A percentile compares a stretch with the other conserved stretches of the same genome.
Evolutionary conservation across 1,140 invertebrate genomes (phyloP).

Genomic region (Drosophila kepulauana): DNA sequence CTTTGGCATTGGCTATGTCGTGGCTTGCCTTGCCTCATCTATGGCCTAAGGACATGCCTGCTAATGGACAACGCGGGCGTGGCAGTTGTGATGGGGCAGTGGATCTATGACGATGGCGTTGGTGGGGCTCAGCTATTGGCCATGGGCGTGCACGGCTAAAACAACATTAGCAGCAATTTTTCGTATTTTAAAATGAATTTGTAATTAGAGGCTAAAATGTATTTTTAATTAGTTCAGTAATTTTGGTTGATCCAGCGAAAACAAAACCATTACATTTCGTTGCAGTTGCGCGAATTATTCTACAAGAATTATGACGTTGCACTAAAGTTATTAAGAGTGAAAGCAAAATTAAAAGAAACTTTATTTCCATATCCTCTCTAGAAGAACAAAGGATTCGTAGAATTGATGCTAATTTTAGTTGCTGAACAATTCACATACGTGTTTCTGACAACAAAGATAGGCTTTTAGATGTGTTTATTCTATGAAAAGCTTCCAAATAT

Average conservation of each 20-base stretch:
- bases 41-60: constrained; percentile 32
- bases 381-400: too few species aligned
- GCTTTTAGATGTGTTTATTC: background rate
- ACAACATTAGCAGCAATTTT: constrained; percentile 68
- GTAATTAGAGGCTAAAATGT: constrained; percentile 67
- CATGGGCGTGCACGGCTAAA: constrained; percentile 41
- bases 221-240: constrained; percentile 77
- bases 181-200: constrained; percentile 72
- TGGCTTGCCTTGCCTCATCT: constrained; percentile 40
- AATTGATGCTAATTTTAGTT: too few species aligned
- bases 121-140: constrained; percentile 17
- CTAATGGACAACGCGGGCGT: constrained; percentile 64
- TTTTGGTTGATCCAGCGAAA: constrained; percentile 51
- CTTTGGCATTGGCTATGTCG: constrained; percentile 15
- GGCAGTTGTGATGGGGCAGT: background rate
- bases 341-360: background rate
- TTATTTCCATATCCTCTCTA: too few species aligned
- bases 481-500: constrained; percentile 10
- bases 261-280: constrained; percentile 11
- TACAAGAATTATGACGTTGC: background rate
- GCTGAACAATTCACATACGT: too few species aligned
- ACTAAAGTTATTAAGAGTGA: background rate
- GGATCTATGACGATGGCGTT: constrained; percentile 4
- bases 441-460: background rate
- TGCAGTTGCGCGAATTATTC: constrained; percentile 1